A percentile compares a stretch with the other conserved stretches of the same genome.
phyloP scores from a whole-genome alignment of 30 jellyfish, hydroid and myxozoan species.

The Nemopilema nomurai region DNA sequence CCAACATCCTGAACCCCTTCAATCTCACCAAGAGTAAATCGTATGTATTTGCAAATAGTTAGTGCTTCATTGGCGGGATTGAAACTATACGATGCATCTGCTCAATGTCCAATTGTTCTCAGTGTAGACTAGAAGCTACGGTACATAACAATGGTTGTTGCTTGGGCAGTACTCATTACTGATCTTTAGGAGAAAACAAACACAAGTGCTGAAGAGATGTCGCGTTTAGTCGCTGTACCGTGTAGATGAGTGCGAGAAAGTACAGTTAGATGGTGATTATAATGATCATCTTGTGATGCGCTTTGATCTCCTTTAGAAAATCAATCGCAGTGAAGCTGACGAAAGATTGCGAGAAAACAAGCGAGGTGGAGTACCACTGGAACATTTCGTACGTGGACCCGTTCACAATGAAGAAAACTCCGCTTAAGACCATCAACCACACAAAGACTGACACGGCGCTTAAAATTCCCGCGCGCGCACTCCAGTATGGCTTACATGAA shows the following conservation, averaged over 20 bases:
- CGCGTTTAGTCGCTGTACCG: too few species aligned
- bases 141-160: too few species aligned
- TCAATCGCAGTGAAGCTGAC: constrained; percentile 30
- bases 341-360: constrained; percentile 71
- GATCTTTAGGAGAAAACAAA: too few species aligned
- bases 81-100: too few species aligned
- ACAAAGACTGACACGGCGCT: constrained; percentile 40
- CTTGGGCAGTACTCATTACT: too few species aligned
- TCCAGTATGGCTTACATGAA: constrained; percentile 58
- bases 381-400: constrained; percentile 9
- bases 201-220: too few species aligned
- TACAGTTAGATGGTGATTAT: too few species aligned
- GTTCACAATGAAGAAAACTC: background rate
- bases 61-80: background rate
- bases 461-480: constrained; percentile 52
- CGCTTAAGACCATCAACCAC: constrained; percentile 9
- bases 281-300: too few species aligned
- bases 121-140: too few species aligned
- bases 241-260: too few species aligned
- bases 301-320: constrained; percentile 6
- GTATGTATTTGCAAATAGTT: background rate
- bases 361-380: constrained; percentile 60
- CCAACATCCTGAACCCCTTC: background rate
- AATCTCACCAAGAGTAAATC: constrained; percentile 29
- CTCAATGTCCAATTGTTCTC: too few species aligned